Evolutionary conservation across 2,888 invertebrate genomes (phyloP).

Genomic region (Cheilosia variabilis): DNA sequence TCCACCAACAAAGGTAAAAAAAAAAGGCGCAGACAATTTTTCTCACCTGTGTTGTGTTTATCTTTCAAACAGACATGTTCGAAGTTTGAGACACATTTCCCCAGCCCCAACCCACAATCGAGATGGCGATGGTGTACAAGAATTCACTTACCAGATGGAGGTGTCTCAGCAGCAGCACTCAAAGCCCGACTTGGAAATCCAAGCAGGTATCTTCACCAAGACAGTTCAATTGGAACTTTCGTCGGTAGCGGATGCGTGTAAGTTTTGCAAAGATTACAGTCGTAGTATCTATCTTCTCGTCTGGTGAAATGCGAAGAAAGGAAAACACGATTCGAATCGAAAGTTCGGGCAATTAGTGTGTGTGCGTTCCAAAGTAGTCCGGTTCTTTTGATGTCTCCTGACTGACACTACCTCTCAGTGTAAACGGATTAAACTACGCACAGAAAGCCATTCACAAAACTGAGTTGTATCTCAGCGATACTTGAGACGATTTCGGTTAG

Average conservation of each 20-base stretch:
- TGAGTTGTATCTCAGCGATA: constrained; percentile 39
- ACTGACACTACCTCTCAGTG: constrained; percentile 27
- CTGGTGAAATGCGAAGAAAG: constrained; percentile 73
- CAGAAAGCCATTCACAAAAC: constrained; percentile 49
- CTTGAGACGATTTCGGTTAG: constrained; percentile 28
- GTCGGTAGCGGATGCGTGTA: constrained; percentile 55
- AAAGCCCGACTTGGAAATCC: constrained; percentile 62
- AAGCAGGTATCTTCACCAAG: constrained; percentile 46
- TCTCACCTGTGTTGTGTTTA: constrained; percentile 64
- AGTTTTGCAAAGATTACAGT: constrained; percentile 7
- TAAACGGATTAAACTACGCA: constrained; percentile 54
- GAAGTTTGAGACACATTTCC: constrained; percentile 54
- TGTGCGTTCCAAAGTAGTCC: constrained; percentile 46
- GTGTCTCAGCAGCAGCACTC: constrained; percentile 1
- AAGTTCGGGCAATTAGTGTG: constrained; percentile 45
- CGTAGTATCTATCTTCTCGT: neutral
- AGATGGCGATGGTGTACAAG: constrained; percentile 33
- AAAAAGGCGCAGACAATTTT: neutral
- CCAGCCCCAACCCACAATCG: constrained; percentile 36
- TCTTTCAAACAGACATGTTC: constrained; percentile 44
- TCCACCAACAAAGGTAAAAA: constrained; percentile 9
- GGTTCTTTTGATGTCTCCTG: constrained; percentile 42
- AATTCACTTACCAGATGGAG: constrained; percentile 45
- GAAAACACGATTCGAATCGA: constrained; percentile 70
- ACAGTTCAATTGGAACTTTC: constrained; percentile 72